Percentiles rank a stretch among this genome's conserved stretches.
phyloP scores from a whole-genome alignment of 2,888 invertebrate species.

The Tipula lateralis region DNA sequence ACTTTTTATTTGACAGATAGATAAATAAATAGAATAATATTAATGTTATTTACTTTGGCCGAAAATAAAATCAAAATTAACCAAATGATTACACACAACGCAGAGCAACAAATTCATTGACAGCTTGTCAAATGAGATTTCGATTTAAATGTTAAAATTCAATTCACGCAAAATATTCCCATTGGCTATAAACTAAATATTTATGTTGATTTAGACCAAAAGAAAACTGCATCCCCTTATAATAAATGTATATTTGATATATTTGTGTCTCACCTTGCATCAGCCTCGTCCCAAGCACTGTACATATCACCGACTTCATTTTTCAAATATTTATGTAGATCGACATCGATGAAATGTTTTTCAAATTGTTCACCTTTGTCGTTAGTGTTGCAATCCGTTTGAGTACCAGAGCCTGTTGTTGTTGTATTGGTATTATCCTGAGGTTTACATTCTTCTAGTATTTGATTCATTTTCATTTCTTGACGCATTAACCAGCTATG shows the following conservation, averaged over 20 bases:
- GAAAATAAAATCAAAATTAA: neutral
- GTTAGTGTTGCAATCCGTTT: slow-evolving; percentile 29
- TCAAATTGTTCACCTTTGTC: slow-evolving; percentile 30
- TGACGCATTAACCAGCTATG: slow-evolving; percentile 51
- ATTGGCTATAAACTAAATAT: neutral
- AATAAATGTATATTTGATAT: too few relatives aligned
- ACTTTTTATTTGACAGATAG: neutral
- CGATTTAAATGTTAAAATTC: neutral
- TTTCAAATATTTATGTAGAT: slow-evolving; percentile 54
- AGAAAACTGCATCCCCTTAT: slow-evolving; percentile 3
- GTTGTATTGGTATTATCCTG: slow-evolving; percentile 14
- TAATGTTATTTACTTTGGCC: neutral
- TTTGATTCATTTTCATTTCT: slow-evolving; percentile 45
- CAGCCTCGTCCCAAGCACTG: slow-evolving; percentile 63
- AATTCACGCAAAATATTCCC: neutral
- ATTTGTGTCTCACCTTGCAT: slow-evolving; percentile 53
- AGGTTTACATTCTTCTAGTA: slow-evolving; percentile 38
- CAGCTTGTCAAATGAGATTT: neutral
- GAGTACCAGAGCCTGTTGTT: neutral
- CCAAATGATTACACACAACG: neutral
- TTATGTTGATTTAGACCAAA: slow-evolving; percentile 12
- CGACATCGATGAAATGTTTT: slow-evolving; percentile 41
- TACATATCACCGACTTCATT: slow-evolving; percentile 67
- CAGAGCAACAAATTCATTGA: neutral
- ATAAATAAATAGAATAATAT: slow-evolving; percentile 14